Conservation (phyloP, 2,113 vertebrate species). For the Promerops cafer region DNA sequence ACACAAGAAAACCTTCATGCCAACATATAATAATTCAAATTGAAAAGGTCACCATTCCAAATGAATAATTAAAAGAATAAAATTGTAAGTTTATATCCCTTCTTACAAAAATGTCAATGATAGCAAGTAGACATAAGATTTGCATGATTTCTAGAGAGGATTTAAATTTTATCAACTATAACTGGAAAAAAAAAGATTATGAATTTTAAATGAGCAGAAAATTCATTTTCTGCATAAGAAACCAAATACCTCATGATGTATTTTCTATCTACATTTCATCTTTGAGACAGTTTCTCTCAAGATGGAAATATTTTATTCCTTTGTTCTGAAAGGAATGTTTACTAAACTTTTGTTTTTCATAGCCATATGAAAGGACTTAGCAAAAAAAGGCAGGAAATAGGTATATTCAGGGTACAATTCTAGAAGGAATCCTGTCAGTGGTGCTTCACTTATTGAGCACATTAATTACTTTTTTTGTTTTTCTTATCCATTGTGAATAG, state of each 20-base stretch:
- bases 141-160: conserved; percentile 25
- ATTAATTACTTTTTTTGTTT: not conserved
- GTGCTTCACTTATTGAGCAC: not conserved
- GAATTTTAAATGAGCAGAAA: conserved; percentile 20
- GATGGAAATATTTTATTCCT: not conserved
- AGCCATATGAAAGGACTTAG: not conserved
- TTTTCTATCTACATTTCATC: not conserved
- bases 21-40: conserved; percentile 37
- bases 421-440: not conserved
- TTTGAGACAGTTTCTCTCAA: not conserved
- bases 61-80: conserved; percentile 45
- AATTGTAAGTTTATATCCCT: not conserved
- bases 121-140: conserved; percentile 33
- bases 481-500: not conserved
- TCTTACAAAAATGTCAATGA: conserved; percentile 43
- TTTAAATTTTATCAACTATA: conserved; percentile 53
- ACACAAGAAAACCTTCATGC: conserved; percentile 35
- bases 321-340: not conserved
- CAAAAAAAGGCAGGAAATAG: not conserved
- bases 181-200: not conserved
- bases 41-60: conserved; percentile 56
- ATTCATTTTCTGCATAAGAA: not conserved
- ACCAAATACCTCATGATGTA: not conserved
- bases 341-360: not conserved
- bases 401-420: not conserved